Conservation (phyloP, 2,797 vertebrate species). For the Myotis pilosus region DNA sequence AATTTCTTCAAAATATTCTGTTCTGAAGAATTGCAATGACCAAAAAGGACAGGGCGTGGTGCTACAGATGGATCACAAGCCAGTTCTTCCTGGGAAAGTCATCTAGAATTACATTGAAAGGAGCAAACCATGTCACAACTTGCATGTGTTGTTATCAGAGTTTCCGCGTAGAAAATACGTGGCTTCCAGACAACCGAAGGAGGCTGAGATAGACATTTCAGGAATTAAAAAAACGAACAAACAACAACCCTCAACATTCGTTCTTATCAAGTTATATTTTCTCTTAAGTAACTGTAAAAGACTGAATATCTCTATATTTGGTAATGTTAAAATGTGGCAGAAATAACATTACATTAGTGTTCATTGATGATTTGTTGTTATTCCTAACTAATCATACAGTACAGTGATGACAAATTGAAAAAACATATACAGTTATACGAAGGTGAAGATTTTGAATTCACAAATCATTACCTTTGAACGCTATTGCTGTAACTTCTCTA, state of each 20-base stretch:
- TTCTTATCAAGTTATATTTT: background rate
- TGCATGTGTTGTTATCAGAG: background rate
- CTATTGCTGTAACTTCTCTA: background rate
- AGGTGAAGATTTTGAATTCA: background rate
- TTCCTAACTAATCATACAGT: background rate
- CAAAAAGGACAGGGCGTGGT: conserved; percentile 46
- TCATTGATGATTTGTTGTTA: background rate
- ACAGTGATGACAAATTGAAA: background rate
- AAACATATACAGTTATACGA: background rate
- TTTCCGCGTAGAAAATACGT: conserved; percentile 74
- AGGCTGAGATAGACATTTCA: background rate
- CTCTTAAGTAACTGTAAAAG: background rate
- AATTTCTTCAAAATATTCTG: background rate
- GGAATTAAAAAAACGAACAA: conserved; percentile 12
- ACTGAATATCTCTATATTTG: background rate
- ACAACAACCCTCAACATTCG: background rate
- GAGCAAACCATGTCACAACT: conserved; percentile 27
- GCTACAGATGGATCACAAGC: background rate
- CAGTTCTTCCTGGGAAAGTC: conserved; percentile 76
- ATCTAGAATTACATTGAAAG: conserved; percentile 33
- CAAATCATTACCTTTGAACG: background rate
- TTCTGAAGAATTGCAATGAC: conserved; percentile 52
- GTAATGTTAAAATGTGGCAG: background rate
- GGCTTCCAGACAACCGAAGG: conserved; percentile 62
- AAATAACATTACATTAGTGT: background rate